Conservation (phyloP, 1,140 invertebrate species). For the Hyles euphorbiae region DNA sequence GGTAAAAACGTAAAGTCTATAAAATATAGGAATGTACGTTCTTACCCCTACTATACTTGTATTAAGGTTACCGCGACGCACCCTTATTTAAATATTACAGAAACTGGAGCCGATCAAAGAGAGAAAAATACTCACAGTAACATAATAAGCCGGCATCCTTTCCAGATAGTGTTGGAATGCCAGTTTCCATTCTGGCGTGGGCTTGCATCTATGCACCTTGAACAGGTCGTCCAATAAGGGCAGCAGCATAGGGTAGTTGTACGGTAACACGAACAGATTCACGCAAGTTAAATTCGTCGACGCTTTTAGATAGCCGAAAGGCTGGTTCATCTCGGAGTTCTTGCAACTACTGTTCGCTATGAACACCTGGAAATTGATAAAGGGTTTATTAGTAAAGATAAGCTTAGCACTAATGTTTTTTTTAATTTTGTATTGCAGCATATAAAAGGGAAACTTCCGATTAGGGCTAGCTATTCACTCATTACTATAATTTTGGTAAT, state of each 20-base stretch:
- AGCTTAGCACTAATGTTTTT: not conserved
- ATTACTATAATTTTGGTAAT: too few species aligned
- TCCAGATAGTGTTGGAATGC: slow-evolving; percentile 96
- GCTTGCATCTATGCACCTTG: slow-evolving; percentile 92
- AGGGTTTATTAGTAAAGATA: not conserved
- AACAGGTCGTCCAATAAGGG: slow-evolving; percentile 96
- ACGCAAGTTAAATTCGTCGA: slow-evolving; percentile 95
- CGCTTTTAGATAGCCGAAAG: slow-evolving; percentile 99
- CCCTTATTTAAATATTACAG: too few species aligned
- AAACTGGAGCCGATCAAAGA: not conserved
- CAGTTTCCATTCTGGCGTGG: slow-evolving; percentile 90
- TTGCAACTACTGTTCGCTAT: slow-evolving; percentile 90
- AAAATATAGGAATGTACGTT: too few species aligned
- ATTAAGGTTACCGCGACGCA: too few species aligned
- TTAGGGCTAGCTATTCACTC: too few species aligned
- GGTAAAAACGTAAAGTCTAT: too few species aligned
- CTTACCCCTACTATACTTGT: too few species aligned
- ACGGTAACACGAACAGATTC: slow-evolving; percentile 98
- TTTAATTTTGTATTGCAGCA: too few species aligned
- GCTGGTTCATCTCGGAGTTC: slow-evolving; percentile 90
- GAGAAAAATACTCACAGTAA: slow-evolving; percentile 80
- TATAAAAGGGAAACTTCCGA: too few species aligned
- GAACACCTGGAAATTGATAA: slow-evolving; percentile 82
- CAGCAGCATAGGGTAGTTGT: slow-evolving; percentile 97
- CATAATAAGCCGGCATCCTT: slow-evolving; percentile 97